Evolutionary conservation across 1,140 invertebrate genomes (phyloP).

Genomic region (Apocrypta bakeri): DNA sequence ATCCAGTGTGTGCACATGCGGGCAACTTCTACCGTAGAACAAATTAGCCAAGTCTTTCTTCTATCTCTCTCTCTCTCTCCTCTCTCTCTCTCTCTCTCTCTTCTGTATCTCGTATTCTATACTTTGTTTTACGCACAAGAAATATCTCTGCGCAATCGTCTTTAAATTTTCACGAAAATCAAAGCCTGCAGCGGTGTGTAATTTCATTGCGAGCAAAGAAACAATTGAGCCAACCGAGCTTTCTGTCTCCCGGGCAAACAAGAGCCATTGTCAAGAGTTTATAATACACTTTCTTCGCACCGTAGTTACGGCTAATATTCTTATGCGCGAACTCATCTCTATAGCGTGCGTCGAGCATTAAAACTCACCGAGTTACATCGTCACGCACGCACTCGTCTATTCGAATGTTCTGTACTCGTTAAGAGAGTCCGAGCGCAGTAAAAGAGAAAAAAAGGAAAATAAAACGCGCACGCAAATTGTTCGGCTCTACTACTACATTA

Average conservation of each 20-base stretch:
- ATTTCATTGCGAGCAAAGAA: not conserved
- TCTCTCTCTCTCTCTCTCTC: too few relatives aligned
- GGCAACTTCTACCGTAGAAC: too few relatives aligned
- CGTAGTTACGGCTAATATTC: not conserved
- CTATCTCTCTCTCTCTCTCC: too few relatives aligned
- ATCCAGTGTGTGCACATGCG: not conserved
- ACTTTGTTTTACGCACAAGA: too few relatives aligned
- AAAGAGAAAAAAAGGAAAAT: not conserved
- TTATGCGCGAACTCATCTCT: not conserved
- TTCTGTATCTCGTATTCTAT: too few relatives aligned
- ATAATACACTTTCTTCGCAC: slow-evolving; percentile 13
- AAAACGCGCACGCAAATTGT: too few relatives aligned
- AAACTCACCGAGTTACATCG: not conserved
- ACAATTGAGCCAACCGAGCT: not conserved
- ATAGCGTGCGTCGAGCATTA: not conserved
- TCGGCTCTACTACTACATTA: not conserved
- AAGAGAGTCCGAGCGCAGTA: not conserved
- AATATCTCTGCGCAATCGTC: too few relatives aligned
- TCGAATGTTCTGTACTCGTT: too few relatives aligned
- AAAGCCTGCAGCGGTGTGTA: not conserved
- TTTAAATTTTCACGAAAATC: not conserved
- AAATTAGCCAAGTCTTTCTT: too few relatives aligned
- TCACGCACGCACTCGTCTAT: not conserved
- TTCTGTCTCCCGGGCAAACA: not conserved
- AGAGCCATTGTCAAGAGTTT: not conserved